Evolutionary conservation across 2,888 invertebrate species (phyloP), one percentile per base, ranked within the genome.

Genomic region (Catocala nupta): DNA sequence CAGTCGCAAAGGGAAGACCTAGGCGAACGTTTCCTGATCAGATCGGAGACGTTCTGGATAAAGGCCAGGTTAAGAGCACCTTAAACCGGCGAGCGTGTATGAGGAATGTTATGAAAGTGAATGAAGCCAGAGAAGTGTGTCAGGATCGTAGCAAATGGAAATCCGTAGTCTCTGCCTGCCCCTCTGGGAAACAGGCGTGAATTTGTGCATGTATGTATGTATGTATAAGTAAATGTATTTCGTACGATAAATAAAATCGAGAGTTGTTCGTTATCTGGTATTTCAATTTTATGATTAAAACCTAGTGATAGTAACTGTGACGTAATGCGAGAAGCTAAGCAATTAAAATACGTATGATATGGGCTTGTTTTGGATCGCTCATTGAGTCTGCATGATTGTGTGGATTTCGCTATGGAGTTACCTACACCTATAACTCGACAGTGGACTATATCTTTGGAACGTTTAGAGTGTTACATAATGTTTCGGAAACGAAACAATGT

Each of bases 391-490:
- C 75, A 73, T 47, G 60, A 60, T 43, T 65, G 65, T 43, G 58
- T 65, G 7, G 67, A 65, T 16, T 71, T 59, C 2, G 70, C 50
- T 0, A 70, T 55, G 1, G 64, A 59, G 11, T 70, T 63, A 34
- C 72, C 74, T 55, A 77, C 63, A 6, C 70, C 73, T 16, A 50
- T 51, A 7, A 70, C 50, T 12, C 63, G 61, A 57, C 60, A 53
- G 70, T 66, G 65, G 65, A 65, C 65, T 65, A 58, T 65, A 65
- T 49, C 13, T 44, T 11, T 48, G 59, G 51, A 43, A 68, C 16
- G 11, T 71, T 63, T 25, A 73, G 49, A 52, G 33, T 58, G 16
- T 62, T 48, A 10, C 64, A 62, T 52, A 71, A 52, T 25, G 59
- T 43, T 34, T 68, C 55, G 0, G 68, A 44, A 0, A 69, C 59